Conservation (phyloP, 2,113 vertebrate species). For the Carettochelys insculpta region DNA sequence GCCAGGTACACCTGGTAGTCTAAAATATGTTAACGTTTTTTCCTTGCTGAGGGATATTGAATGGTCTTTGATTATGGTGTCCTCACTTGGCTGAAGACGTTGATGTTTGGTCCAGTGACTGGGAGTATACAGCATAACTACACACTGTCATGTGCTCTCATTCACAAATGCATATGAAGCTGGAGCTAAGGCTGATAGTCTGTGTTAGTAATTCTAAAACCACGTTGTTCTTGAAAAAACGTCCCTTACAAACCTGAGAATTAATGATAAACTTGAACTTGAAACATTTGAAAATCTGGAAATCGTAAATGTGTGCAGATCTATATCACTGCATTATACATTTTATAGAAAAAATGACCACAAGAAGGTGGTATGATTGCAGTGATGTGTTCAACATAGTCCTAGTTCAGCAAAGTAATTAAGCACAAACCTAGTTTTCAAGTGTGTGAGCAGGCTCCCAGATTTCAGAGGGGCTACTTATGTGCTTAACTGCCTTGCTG, state of each 20-base stretch:
- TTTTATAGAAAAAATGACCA: not conserved
- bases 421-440: not conserved
- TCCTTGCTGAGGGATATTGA: not conserved
- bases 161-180: not conserved
- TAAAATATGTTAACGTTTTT: not conserved
- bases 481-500: not conserved
- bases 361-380: not conserved
- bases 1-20: too few relatives aligned
- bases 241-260: not conserved
- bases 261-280: not conserved
- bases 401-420: not conserved
- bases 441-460: not conserved
- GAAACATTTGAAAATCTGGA: not conserved
- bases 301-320: not conserved
- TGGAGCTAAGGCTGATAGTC: not conserved
- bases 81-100: not conserved
- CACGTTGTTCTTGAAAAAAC: not conserved
- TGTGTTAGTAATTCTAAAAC: not conserved
- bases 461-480: not conserved
- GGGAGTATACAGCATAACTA: not conserved
- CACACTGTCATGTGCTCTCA: not conserved
- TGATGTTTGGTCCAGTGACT: not conserved
- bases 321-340: not conserved
- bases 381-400: not conserved
- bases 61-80: not conserved